Conservation (phyloP, 1,140 invertebrate genomes). For the Asobara japonica region DNA sequence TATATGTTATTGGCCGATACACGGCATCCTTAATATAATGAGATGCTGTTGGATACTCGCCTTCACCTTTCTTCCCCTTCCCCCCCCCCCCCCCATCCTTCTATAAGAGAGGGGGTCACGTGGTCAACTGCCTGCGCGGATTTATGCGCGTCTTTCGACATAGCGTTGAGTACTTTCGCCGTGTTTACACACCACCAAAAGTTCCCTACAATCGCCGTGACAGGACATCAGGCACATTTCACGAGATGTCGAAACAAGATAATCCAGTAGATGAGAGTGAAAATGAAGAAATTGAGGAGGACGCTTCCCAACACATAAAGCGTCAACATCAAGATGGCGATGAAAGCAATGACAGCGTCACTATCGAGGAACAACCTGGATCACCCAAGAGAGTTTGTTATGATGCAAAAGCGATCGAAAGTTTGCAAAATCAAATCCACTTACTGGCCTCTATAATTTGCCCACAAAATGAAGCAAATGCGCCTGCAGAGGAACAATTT, state of each 20-base stretch:
- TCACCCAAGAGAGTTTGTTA: too few species aligned
- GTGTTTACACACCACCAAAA: not conserved
- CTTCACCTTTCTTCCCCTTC: not conserved
- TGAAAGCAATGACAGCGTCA: too few species aligned
- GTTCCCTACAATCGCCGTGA: too few species aligned
- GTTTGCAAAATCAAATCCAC: not conserved
- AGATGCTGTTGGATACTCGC: not conserved
- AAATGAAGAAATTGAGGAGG: too few species aligned
- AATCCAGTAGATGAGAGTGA: not conserved
- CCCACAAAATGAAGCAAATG: not conserved
- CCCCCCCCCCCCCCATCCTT: not conserved
- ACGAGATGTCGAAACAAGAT: not conserved
- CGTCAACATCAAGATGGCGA: too few species aligned
- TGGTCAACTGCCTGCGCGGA: not conserved
- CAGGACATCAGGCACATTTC: not conserved
- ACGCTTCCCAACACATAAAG: too few species aligned
- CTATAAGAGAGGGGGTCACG: not conserved
- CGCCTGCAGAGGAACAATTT: not conserved
- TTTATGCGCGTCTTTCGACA: not conserved
- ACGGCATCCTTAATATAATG: not conserved
- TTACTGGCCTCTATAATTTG: not conserved
- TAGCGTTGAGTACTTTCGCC: not conserved
- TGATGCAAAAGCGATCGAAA: too few species aligned
- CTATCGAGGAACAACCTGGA: too few species aligned
- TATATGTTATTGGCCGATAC: too few species aligned